These are phyloP conservation scores for Eriosoma lanigerum DNA, from an alignment of 1,140 invertebrate species.

Conservation along the genomic window DNA sequence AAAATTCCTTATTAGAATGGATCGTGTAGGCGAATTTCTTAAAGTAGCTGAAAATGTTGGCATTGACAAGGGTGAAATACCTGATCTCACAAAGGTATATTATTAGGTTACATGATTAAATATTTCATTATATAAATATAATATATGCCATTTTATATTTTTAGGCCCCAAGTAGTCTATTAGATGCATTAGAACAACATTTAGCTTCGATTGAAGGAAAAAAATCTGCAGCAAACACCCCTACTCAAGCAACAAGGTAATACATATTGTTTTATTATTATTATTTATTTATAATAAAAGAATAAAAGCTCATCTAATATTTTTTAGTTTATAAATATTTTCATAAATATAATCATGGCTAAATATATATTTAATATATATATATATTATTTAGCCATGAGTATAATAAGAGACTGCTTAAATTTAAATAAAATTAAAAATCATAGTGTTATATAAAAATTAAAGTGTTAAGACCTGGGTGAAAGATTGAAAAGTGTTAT, in stretches of 20 bases:
- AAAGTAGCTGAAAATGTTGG: constrained; percentile 98
- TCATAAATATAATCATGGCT: too few species aligned
- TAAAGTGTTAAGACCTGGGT: too few species aligned
- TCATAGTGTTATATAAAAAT: too few species aligned
- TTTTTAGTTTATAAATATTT: too few species aligned
- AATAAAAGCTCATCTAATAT: too few species aligned
- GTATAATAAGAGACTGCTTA: too few species aligned
- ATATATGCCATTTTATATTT: constrained; percentile 50
- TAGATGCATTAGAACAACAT: constrained; percentile 97
- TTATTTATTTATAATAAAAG: constrained; percentile 6
- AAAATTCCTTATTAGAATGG: constrained; percentile 98
- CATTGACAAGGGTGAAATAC: constrained; percentile 98
- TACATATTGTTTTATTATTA: background rate
- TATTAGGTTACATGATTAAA: background rate
- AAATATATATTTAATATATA: too few species aligned
- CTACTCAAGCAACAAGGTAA: constrained; percentile 79
- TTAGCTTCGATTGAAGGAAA: constrained; percentile 89
- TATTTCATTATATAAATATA: background rate
- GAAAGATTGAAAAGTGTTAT: too few species aligned
- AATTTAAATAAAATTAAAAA: too few species aligned
- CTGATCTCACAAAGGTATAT: constrained; percentile 89
- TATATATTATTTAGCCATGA: too few species aligned
- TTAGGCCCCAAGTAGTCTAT: constrained; percentile 92
- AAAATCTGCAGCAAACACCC: constrained; percentile 83
- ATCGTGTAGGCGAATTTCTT: constrained; percentile 96